Conservation (phyloP, 2,797 vertebrate species). For the Eulemur rubriventer region DNA sequence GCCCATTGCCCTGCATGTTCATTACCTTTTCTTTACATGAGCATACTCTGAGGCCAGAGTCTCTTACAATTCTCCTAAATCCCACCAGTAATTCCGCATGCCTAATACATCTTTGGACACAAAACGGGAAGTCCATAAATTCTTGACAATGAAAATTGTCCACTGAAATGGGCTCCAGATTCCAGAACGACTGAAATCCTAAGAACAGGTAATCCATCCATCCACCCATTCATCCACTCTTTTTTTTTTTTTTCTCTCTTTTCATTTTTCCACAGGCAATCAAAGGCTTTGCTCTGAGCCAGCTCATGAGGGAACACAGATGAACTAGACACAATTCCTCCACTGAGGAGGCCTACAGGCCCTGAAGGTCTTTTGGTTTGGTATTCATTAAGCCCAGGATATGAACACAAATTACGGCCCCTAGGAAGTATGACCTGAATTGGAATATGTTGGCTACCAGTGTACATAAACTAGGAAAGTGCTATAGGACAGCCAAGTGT, state of each 20-base stretch:
- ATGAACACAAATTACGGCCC: neutral
- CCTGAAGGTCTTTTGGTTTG: neutral
- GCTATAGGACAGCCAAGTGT: neutral
- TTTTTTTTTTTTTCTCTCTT: neutral
- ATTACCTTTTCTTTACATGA: neutral
- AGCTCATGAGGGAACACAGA: neutral
- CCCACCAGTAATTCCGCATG: neutral
- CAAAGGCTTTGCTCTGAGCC: neutral
- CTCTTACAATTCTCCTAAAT: neutral
- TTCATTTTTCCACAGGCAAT: neutral
- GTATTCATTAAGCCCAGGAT: neutral
- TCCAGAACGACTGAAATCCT: neutral
- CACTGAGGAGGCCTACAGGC: neutral
- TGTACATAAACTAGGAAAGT: too few relatives aligned
- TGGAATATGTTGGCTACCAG: rapidly evolving
- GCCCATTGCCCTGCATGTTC: neutral
- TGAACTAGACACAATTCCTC: neutral
- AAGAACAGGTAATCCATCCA: neutral
- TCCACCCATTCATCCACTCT: rapidly evolving
- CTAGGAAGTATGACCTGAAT: neutral
- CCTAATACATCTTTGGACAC: neutral
- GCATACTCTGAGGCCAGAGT: neutral
- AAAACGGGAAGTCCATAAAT: neutral
- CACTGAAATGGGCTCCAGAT: neutral
- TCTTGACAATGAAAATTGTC: neutral